phyloP scores from a whole-genome alignment of 2,797 vertebrate species.

The Rhabdophis nuchalis region DNA sequence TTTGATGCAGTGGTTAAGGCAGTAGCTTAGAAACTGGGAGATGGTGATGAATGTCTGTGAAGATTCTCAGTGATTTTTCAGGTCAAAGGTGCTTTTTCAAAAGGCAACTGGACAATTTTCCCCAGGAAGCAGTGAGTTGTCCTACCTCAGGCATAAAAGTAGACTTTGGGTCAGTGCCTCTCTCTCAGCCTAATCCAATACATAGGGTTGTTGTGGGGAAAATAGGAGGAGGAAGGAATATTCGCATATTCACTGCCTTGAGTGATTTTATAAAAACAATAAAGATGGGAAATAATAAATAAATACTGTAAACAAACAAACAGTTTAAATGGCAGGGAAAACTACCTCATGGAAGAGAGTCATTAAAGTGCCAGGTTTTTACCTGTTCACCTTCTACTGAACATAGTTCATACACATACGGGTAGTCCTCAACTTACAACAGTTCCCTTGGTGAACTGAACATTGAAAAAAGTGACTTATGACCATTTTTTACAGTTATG shows the following conservation, averaged over 20 bases:
- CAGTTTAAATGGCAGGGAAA: background rate
- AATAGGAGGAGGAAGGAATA: background rate
- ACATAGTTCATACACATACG: background rate
- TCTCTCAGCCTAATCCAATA: background rate
- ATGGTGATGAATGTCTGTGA: background rate
- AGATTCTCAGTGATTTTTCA: background rate
- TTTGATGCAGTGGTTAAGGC: too few relatives aligned
- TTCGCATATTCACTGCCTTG: background rate
- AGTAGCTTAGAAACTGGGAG: too few relatives aligned
- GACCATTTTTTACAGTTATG: too few relatives aligned
- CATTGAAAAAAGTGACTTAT: too few relatives aligned
- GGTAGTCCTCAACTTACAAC: too few relatives aligned
- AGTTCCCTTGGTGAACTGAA: too few relatives aligned
- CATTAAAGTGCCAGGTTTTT: background rate
- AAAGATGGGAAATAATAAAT: background rate
- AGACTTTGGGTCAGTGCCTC: background rate
- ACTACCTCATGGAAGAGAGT: background rate
- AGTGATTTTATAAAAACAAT: background rate
- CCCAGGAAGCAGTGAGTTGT: background rate
- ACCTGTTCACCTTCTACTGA: background rate
- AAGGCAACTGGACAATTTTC: background rate
- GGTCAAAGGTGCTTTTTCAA: background rate
- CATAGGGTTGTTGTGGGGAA: background rate
- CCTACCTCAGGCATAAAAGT: background rate
- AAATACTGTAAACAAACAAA: too few relatives aligned